Evolutionary conservation across 2,888 invertebrate species (phyloP).

Genomic region (Xanthostigma xanthostigma): DNA sequence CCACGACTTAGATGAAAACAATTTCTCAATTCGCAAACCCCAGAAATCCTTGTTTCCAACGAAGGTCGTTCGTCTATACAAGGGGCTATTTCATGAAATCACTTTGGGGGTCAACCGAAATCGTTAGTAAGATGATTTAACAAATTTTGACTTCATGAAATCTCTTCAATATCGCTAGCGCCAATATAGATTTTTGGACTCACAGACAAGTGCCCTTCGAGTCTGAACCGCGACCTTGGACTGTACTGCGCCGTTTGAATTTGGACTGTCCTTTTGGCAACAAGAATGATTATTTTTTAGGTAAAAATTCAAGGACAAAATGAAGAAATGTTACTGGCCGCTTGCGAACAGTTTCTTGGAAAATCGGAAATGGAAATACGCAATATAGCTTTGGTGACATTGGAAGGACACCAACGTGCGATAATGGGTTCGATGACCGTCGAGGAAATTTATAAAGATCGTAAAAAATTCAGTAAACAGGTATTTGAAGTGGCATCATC

Average conservation of each 20-base stretch:
- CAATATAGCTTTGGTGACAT: conserved; percentile 78
- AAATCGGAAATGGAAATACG: conserved; percentile 79
- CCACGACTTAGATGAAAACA: too few relatives aligned
- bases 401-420: conserved; percentile 88
- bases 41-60: too few relatives aligned
- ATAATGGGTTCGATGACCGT: conserved; percentile 97
- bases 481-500: conserved; percentile 92
- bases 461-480: conserved; percentile 88
- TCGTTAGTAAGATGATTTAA: too few relatives aligned
- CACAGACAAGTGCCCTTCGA: too few relatives aligned
- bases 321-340: conserved; percentile 76
- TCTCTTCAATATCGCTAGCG: not conserved
- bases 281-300: conserved; percentile 37
- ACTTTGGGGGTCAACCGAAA: too few relatives aligned
- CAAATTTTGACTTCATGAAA: conserved; percentile 5
- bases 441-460: conserved; percentile 90
- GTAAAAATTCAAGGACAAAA: conserved; percentile 82
- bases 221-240: too few relatives aligned
- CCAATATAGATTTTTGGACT: not conserved
- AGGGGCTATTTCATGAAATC: too few relatives aligned
- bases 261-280: too few relatives aligned
- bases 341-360: conserved; percentile 87
- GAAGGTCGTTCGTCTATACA: too few relatives aligned
- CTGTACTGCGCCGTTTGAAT: too few relatives aligned
- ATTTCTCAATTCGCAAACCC: too few relatives aligned